A percentile compares a stretch with the other conserved stretches of the same genome.
phyloP scores from a whole-genome alignment of 2,113 vertebrate species.

The Riparia riparia region DNA sequence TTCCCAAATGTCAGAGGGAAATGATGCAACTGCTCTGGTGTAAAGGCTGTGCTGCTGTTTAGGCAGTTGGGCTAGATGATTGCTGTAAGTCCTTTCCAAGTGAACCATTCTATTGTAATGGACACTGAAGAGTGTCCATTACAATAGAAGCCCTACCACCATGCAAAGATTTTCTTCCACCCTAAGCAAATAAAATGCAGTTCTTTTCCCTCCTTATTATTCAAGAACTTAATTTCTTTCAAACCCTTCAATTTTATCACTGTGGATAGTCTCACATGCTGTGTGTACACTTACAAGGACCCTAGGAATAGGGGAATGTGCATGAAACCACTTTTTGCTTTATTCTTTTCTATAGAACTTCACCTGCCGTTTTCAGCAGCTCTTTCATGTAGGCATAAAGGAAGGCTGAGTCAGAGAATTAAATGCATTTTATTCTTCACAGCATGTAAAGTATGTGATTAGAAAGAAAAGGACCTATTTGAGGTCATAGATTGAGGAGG shows the following conservation, averaged over 20 bases:
- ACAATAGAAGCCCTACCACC: background rate
- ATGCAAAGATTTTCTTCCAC: background rate
- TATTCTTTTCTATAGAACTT: conserved; percentile 40
- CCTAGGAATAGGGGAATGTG: background rate
- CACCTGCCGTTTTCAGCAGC: conserved; percentile 29
- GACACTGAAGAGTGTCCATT: background rate
- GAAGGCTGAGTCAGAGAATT: conserved; percentile 45
- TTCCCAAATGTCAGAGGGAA: background rate
- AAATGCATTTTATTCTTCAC: conserved; percentile 58
- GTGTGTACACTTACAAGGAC: background rate
- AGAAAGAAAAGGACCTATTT: conserved; percentile 31
- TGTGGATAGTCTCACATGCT: background rate
- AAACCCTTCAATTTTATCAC: background rate
- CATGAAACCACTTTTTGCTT: background rate
- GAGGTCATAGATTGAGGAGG: conserved; percentile 47
- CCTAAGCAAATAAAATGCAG: background rate
- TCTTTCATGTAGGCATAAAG: conserved; percentile 13
- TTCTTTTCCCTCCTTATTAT: background rate
- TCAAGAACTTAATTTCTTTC: background rate
- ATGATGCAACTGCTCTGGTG: background rate
- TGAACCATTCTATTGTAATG: background rate
- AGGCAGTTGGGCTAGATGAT: background rate
- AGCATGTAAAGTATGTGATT: conserved; percentile 47
- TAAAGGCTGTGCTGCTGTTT: background rate
- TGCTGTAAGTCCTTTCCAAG: background rate